phyloP scores from a whole-genome alignment of 2,888 invertebrate genomes.

The Druceiella hillmani region DNA sequence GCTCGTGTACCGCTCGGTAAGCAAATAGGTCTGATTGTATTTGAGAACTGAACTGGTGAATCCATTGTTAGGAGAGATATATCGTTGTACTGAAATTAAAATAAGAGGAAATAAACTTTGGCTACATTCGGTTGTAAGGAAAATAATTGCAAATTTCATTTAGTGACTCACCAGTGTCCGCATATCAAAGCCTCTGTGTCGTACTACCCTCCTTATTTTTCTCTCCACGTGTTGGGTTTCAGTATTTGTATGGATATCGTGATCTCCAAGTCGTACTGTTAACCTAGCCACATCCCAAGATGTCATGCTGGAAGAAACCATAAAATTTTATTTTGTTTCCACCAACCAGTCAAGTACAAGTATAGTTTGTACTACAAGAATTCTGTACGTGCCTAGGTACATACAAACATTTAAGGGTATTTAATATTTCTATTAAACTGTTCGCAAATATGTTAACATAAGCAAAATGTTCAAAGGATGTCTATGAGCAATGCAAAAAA shows the following conservation, averaged over 20 bases:
- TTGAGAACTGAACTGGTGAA: constrained; percentile 66
- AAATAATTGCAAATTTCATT: no score
- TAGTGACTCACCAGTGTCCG: constrained; percentile 62
- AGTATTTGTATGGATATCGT: constrained; percentile 69
- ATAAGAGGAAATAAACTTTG: not conserved
- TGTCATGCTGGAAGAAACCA: constrained; percentile 62
- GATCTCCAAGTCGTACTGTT: constrained; percentile 76
- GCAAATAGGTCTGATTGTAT: constrained; percentile 72
- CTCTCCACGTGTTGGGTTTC: constrained; percentile 75
- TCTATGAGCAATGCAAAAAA: no score
- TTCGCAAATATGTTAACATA: no score
- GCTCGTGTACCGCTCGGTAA: constrained; percentile 57
- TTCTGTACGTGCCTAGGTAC: no score
- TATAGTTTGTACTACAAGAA: no score
- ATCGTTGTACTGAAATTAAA: constrained; percentile 67
- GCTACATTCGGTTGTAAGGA: not conserved
- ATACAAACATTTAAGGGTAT: no score
- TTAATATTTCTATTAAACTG: no score
- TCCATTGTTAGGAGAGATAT: constrained; percentile 75
- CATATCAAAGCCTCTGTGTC: constrained; percentile 79
- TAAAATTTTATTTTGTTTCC: not conserved
- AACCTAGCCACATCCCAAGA: constrained; percentile 82
- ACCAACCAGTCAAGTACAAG: no score
- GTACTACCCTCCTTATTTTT: constrained; percentile 75
- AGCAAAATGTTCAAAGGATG: no score